phyloP scores from a whole-genome alignment of 1,140 invertebrate species.

The Fopius arisanus region DNA sequence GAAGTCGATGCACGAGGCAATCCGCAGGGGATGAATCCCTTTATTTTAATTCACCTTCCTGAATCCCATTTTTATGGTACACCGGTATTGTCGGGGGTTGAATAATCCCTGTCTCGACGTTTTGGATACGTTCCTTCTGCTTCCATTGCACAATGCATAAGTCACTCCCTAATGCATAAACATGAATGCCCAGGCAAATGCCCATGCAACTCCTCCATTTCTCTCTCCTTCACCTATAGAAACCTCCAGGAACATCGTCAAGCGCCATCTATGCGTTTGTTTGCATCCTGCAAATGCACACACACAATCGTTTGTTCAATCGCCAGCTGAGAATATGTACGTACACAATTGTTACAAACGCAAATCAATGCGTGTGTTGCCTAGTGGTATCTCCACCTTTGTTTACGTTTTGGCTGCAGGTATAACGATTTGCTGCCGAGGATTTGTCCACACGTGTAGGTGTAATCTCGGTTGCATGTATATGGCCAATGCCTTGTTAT shows the following conservation, averaged over 20 bases:
- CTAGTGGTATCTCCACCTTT: not conserved
- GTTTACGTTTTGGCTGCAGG: not conserved
- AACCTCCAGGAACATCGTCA: not conserved
- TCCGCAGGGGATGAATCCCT: too few species aligned
- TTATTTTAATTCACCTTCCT: too few species aligned
- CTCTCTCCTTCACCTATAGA: not conserved
- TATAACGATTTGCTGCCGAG: not conserved
- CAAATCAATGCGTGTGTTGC: not conserved
- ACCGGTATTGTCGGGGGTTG: not conserved
- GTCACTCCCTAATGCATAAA: conserved; percentile 26
- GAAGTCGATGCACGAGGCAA: too few species aligned
- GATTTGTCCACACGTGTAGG: not conserved
- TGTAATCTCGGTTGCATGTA: not conserved
- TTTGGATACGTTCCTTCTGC: not conserved
- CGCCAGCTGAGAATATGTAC: not conserved
- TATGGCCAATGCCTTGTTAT: not conserved
- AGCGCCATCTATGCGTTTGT: not conserved
- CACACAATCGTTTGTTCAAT: not conserved
- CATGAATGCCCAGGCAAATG: conserved; percentile 17
- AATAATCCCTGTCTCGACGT: conserved; percentile 14
- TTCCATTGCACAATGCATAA: conserved; percentile 1
- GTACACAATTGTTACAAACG: not conserved
- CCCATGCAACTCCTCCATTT: not conserved
- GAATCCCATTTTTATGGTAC: not conserved
- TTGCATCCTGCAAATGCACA: not conserved